Percentiles rank a stretch among this genome's conserved stretches.
phyloP scores from a whole-genome alignment of 2,113 vertebrate species.

The Gnathonemus echidnorhynchus region DNA sequence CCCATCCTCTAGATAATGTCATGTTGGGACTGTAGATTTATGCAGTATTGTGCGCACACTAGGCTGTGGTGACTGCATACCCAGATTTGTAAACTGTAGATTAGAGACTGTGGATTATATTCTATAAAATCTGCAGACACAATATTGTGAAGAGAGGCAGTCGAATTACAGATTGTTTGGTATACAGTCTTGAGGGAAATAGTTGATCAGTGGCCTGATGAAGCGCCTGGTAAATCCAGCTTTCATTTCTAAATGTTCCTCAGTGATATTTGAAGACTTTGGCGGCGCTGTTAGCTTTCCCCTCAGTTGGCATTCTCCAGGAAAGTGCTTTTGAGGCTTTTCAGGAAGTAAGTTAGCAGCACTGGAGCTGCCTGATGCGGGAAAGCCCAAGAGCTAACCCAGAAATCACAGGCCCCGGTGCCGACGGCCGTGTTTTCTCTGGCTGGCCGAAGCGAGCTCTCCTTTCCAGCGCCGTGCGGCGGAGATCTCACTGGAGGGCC shows the following conservation, averaged over 20 bases:
- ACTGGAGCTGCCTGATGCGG: background rate
- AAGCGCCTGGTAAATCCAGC: background rate
- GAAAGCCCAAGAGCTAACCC: background rate
- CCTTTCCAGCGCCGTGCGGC: background rate
- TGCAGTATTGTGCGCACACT: background rate
- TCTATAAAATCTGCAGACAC: background rate
- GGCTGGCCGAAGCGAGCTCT: background rate
- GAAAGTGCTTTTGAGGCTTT: background rate
- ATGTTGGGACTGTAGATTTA: background rate
- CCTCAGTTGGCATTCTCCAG: background rate
- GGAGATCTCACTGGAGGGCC: background rate
- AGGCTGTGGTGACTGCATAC: background rate
- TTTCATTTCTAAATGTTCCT: background rate
- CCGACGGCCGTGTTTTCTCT: slow-evolving; percentile 7
- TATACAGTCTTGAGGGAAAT: background rate
- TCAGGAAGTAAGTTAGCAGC: background rate
- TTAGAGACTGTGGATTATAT: background rate
- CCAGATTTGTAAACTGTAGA: background rate
- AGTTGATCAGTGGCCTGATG: background rate
- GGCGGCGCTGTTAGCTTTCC: background rate
- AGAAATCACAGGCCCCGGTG: background rate
- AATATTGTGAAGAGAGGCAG: background rate
- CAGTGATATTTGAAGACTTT: background rate
- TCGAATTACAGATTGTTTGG: background rate
- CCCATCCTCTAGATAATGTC: background rate